These are phyloP conservation scores for Conus betulinus DNA, from an alignment of 1,140 invertebrate species.

Conservation along the genomic window DNA sequence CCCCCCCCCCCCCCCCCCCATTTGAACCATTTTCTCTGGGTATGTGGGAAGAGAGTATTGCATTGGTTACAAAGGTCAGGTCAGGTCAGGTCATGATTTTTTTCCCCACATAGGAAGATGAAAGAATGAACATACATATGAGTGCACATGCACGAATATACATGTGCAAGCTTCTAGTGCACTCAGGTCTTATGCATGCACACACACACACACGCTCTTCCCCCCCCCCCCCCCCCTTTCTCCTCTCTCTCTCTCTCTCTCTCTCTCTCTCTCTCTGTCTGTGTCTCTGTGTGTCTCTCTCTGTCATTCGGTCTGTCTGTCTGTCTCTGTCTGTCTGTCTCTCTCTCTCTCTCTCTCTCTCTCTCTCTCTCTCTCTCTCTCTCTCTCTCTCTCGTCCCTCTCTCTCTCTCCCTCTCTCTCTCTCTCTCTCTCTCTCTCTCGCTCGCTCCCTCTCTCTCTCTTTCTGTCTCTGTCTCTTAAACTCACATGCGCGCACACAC, in stretches of 20 bases:
- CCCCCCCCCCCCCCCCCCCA: no score
- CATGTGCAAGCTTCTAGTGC: no score
- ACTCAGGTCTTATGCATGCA: no score
- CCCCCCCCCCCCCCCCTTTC: not conserved
- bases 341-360: not conserved
- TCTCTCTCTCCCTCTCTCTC: not conserved
- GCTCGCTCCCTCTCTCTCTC: not conserved
- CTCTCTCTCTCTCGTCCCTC: constrained; percentile 1
- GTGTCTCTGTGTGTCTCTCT: not conserved
- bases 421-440: not conserved
- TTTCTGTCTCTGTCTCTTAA: not conserved
- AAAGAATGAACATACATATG: no score
- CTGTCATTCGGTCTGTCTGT: not conserved
- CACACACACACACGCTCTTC: not conserved
- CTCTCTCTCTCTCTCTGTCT: not conserved
- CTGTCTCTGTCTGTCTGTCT: not conserved
- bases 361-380: not conserved
- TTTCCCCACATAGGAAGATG: no score
- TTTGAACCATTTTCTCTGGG: no score
- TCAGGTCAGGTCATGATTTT: no score
- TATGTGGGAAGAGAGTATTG: no score
- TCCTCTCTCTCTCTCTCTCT: not conserved
- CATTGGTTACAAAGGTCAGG: no score
- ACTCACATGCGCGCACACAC: not conserved
- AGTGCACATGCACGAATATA: no score